Base-by-base conservation (phyloP, 2,888 invertebrate species). In the Timema podura region DNA sequence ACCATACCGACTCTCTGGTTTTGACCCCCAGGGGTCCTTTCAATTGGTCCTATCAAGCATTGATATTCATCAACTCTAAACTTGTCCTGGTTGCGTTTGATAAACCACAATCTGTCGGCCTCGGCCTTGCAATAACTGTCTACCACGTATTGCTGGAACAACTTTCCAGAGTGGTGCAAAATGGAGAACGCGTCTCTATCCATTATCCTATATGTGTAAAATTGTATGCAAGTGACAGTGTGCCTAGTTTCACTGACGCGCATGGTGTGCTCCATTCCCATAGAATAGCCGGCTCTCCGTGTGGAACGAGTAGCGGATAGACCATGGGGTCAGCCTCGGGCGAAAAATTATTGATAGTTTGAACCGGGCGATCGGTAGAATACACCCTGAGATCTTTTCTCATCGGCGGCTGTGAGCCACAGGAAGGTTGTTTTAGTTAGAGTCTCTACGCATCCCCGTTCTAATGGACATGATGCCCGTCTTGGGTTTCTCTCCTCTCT, bases 91-190 rank as follows among this genome's bases (percentile, higher is more conserved):
- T 54, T 54, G 8, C 16, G 10, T 16, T 16, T 54, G 9, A 54
- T 54, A 13, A 44, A 61, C 61, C 61, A 16, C 61, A 61, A 13
- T 11, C 61, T 8, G 7, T 10, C 11, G 13, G 2, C 61, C 13
- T 61, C 61, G 1, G 61, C 61, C 13, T 57, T 57, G 61, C 7
- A 61, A 15, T 30, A 61, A 61, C 30, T 30, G 13, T 61, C 61
- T 9, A 61, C 61, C 16, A 61, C 16, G 45, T 61, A 61, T 61
- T 61, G 16, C 30, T 61, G 61, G 61, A 61, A 61, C 7, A 61
- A 13, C 13, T 61, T 61, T n/a, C 61, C 61, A 6, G 61, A 61
- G 30, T 61, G 16, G 45, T 61, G 16, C 61, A 61, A 16, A 11
- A 61, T 61, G 5, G 61, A 61, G 15, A 57, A 57, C n/a, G 7